phyloP scores from a whole-genome alignment of 2,113 vertebrate species.

The Ptychochromis oligacanthus region DNA sequence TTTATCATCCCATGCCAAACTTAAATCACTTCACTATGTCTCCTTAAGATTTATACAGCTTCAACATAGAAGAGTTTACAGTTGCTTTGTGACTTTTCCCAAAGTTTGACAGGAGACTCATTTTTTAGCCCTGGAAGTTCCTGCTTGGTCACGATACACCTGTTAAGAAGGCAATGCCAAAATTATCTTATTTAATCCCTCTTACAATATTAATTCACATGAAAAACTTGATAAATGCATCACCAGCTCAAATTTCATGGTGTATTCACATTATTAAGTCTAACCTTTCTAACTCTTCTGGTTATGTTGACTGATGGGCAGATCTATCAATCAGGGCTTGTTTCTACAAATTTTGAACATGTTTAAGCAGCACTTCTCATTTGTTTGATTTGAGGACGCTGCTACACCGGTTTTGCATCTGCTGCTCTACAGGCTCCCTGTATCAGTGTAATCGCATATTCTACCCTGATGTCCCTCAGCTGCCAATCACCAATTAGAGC shows the following conservation, averaged over 20 bases:
- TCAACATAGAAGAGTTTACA: neutral
- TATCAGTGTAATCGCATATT: conserved; percentile 9
- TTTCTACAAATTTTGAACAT: neutral
- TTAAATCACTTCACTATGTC: neutral
- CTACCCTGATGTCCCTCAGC: conserved; percentile 14
- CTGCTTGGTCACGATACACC: neutral
- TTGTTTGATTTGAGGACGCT: neutral
- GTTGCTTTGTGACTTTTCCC: neutral
- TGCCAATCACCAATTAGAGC: conserved; percentile 57
- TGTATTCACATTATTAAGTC: neutral
- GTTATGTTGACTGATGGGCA: neutral
- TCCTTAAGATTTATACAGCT: neutral
- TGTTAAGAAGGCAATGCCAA: neutral
- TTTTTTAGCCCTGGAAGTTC: neutral
- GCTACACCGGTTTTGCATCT: neutral
- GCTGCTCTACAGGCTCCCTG: neutral
- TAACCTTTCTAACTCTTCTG: neutral
- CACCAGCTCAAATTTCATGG: neutral
- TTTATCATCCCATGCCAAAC: neutral
- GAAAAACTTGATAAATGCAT: neutral
- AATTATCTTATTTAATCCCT: neutral
- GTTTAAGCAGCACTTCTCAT: neutral
- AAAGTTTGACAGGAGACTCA: neutral
- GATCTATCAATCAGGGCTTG: neutral
- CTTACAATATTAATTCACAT: neutral